Evolutionary conservation across 2,113 vertebrate species (phyloP), one percentile per base, ranked within the genome.

Genomic region (Conger conger): DNA sequence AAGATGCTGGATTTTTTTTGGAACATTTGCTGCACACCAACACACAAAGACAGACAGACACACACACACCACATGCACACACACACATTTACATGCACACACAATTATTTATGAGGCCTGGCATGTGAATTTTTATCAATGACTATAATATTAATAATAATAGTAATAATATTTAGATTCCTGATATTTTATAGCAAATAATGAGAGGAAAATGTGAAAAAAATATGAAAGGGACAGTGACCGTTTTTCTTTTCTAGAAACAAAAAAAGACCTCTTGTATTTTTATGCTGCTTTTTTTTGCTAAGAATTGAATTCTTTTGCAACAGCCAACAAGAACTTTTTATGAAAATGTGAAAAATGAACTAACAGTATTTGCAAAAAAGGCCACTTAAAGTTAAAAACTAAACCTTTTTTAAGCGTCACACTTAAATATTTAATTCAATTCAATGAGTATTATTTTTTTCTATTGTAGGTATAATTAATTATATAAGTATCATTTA

Each of bases 261-360:
- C 95, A 93, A 90, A 88, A 88, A 95, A 94, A 91, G 94, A 95
- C 95, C 95, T 95, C 94, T 94, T 95, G 94, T 96, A 96, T 96
- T 96, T 96, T 96, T 95, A 96, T 96, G 95, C 95, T 96, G 95
- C 95, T 95, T 95, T 95, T 94, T 95, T 96, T 95, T 95, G 94
- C 95, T 95, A 94, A 94, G 93, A 94, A 95, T 94, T 94, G 89
- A 94, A 95, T 96, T 96, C 92, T 96, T 95, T 96, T 96, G 94
- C 95, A 95, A 95, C 94, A 95, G 95, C 94, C 94, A 94, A 95
- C 94, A 94, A 93, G 90, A 94, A 95, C 93, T 95, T 96, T 95
- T 94, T 95, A 94, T 93, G 94, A 95, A 94, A 95, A 95, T 94
- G 93, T 82, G 80, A 82, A 85, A 84, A 81, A 45, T 94, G 92